Evolutionary conservation across 2,797 vertebrate genomes (phyloP), one percentile per base, ranked within the genome.

Genomic region (Leptodactylus fallax): DNA sequence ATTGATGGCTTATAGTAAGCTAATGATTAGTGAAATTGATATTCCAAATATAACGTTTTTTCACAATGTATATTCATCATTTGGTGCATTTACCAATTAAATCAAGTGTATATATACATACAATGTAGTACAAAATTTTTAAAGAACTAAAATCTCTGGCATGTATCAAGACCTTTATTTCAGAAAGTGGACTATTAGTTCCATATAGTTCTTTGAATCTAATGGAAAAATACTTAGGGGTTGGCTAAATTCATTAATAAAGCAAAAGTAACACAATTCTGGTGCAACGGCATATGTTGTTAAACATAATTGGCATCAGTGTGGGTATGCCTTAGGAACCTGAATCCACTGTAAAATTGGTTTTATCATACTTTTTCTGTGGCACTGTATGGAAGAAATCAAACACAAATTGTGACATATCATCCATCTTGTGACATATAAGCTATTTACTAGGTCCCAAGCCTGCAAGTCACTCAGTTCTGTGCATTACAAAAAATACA

Each of bases 311-410:
- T 86, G 83, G 47, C 77, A 85, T 76, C 56, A 69, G 36, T 85
- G 84, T 78, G 60, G 83, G 80, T 81, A 80, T 76, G 83, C 83
- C 87, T 80, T 60, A 55, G 80, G 67, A 88, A 83, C 84, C 49
- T 88, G 71, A 85, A 67, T 90, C 90, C 71, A 61, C 83, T 79
- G 89, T 51, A 89, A 89, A 90, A 90, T 87, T 90, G 88, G 91
- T 94, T 92, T 92, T 92, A 93, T 86, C 93, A 93, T 94, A 92
- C 92, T 93, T 92, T 93, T 91, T 90, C 90, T 91, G 94, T 93
- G 94, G 92, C 93, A 91, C 92, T 90, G 91, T 91, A 94, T 93
- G 94, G 92, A 93, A 91, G 91, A 93, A 92, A 92, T 94, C 90
- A 94, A 95, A 93, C 90, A 91, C 88, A 89, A 84, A 92, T 90